phyloP scores from a whole-genome alignment of 1,140 invertebrate species.

The Monochamus saltuarius region DNA sequence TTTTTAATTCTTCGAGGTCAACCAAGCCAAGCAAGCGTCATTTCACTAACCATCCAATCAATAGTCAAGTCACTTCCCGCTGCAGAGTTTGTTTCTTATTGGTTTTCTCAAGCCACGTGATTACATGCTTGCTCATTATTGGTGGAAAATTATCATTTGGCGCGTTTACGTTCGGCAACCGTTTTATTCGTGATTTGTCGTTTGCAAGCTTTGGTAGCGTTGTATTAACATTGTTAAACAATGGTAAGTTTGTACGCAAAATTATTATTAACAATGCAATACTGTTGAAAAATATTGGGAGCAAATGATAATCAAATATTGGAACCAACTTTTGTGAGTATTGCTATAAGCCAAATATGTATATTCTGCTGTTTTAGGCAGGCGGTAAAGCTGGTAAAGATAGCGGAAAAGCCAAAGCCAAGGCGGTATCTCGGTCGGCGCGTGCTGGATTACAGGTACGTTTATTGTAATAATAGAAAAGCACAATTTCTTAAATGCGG shows the following conservation, averaged over 20 bases:
- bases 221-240: constrained; percentile 20
- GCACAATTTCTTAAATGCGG: background rate
- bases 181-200: constrained; percentile 27
- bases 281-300: constrained; percentile 3
- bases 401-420: constrained; percentile 99
- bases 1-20: constrained; percentile 28
- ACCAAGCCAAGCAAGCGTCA: constrained; percentile 30
- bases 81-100: constrained; percentile 20
- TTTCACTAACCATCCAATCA: constrained; percentile 29
- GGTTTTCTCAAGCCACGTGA: constrained; percentile 31
- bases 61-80: constrained; percentile 26
- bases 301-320: background rate
- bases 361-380: constrained; percentile 66
- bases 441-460: constrained; percentile 96
- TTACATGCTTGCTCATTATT: constrained; percentile 10
- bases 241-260: constrained; percentile 33
- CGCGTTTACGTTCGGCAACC: constrained; percentile 33
- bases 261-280: constrained; percentile 1
- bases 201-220: constrained; percentile 19
- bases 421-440: constrained; percentile 97
- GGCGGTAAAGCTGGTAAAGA: constrained; percentile 99
- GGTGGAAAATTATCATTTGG: constrained; percentile 34
- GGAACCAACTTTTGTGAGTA: constrained; percentile 1
- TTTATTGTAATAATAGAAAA: constrained; percentile 29
- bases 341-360: background rate